These are phyloP conservation scores for Actinia equina DNA, from an alignment of 64 coral and sea anemone species.

Conservation along the genomic window DNA sequence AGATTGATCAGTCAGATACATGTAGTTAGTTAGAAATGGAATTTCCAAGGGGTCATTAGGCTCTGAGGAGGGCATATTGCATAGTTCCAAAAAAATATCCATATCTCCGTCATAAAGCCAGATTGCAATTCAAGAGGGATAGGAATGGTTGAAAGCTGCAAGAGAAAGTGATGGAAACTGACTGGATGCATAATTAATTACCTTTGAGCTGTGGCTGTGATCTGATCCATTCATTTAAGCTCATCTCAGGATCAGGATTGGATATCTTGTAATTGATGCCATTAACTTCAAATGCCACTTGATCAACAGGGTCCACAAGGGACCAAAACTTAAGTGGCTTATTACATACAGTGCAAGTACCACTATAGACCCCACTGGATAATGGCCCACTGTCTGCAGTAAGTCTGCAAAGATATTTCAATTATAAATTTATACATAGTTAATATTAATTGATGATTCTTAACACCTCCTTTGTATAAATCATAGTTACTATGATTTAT, in stretches of 20 bases:
- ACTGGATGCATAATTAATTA: background rate
- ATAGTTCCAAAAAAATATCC: no score
- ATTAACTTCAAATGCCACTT: constrained; percentile 55
- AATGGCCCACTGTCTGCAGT: constrained; percentile 46
- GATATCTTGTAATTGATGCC: constrained; percentile 38
- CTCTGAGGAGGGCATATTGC: no score
- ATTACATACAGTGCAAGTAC: constrained; percentile 33
- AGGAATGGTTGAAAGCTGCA: no score
- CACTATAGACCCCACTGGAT: constrained; percentile 51
- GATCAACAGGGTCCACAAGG: constrained; percentile 36
- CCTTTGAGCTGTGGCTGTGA: constrained; percentile 62
- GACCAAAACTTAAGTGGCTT: constrained; percentile 44
- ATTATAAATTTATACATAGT: background rate
- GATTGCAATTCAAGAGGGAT: no score
- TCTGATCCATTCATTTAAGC: constrained; percentile 78
- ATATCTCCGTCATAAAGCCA: no score
- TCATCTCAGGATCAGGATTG: constrained; percentile 67
- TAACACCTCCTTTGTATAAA: no score
- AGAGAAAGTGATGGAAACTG: no score
- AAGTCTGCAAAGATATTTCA: constrained; percentile 18
- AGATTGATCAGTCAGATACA: background rate
- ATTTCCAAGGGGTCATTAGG: background rate
- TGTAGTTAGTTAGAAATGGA: background rate
- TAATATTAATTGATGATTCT: no score
- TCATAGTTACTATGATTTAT: no score